Base-by-base conservation (phyloP, 1,140 invertebrate species). In the Macrostomum lignano region DNA sequence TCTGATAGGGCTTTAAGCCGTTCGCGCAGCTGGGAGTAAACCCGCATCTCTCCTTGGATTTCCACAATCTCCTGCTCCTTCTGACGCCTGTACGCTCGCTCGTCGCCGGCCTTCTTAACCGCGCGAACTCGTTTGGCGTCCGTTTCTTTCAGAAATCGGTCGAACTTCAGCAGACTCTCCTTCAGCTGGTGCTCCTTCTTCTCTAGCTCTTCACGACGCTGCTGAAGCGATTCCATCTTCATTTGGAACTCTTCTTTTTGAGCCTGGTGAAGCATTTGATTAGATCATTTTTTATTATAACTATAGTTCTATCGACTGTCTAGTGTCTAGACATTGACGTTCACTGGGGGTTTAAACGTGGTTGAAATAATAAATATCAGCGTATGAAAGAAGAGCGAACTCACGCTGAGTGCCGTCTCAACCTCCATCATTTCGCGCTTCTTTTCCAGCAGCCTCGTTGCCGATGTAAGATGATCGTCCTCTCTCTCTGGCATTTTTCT, bases 131-230 rank as follows among this genome's bases (percentile, higher is more conserved):
- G 39, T 37, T 58, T 58, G 0, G 53, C 53, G 41, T 57, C 53
- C 46, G 57, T 58, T 50, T 58, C 55, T 51, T 58, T 55, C 34
- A 58, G 44, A 44, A 57, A 57, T 47, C 57, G 52, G 37, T 58
- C 54, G 52, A 58, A 58, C 32, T 57, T 57, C 15, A 56, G 35
- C 10, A 58, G 37, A 10, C 47, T 48, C 39, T 58, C 53, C 41
- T 57, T 58, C 7, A 58, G 38, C 35, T 54, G 51, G 33, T 43
- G 50, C 40, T 58, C 55, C 39, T 57, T 58, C 44, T 49, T 47
- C 36, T 58, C 54, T 25, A 58, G 37, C 41, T 58, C 55, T 36
- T 53, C 51, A 40, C 52, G 40, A 43, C 55, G 43, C 35, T 58
- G 55, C 31, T 55, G 49, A 25, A 58, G 43, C 42, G 51, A 51